These are phyloP conservation scores for Disparrhopalites patrizii DNA, from an alignment of 2,888 invertebrate species.

Conservation along the genomic window DNA sequence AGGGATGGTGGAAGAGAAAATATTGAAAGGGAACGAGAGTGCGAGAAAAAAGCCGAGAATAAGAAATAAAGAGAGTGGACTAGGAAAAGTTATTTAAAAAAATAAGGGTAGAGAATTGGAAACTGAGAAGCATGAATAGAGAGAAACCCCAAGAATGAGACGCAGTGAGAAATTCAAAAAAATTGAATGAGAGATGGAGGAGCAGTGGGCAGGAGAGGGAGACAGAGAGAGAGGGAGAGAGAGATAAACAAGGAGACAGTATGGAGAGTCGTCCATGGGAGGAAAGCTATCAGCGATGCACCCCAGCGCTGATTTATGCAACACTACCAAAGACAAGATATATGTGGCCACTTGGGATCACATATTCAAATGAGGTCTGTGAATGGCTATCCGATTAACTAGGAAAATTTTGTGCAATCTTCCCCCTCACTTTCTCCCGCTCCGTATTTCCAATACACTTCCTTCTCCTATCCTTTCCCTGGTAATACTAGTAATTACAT, in stretches of 20 bases:
- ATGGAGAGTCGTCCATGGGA: no score
- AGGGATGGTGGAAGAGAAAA: no score
- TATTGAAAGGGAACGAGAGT: no score
- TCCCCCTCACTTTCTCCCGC: neutral
- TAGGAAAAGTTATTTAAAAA: no score
- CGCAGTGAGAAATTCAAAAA: no score
- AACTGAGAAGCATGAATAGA: no score
- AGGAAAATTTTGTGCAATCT: slow-evolving; percentile 19
- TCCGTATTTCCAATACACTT: neutral
- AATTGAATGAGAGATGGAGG: no score
- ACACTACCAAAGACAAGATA: slow-evolving; percentile 31
- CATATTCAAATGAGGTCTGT: slow-evolving; percentile 36
- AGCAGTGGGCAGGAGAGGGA: neutral
- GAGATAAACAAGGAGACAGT: neutral
- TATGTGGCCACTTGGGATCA: slow-evolving; percentile 37
- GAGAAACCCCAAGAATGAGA: no score
- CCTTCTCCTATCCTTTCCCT: neutral
- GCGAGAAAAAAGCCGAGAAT: no score
- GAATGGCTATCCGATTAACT: slow-evolving; percentile 28
- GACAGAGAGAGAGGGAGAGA: neutral
- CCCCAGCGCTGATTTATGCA: slow-evolving; percentile 12
- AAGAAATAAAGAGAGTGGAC: no score
- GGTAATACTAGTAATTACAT: no score
- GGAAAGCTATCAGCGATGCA: slow-evolving; percentile 15
- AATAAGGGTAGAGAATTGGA: no score